Percentiles rank a stretch among this genome's conserved stretches.
phyloP scores from a whole-genome alignment of 2,888 invertebrate genomes.

The Phalangium opilio region DNA sequence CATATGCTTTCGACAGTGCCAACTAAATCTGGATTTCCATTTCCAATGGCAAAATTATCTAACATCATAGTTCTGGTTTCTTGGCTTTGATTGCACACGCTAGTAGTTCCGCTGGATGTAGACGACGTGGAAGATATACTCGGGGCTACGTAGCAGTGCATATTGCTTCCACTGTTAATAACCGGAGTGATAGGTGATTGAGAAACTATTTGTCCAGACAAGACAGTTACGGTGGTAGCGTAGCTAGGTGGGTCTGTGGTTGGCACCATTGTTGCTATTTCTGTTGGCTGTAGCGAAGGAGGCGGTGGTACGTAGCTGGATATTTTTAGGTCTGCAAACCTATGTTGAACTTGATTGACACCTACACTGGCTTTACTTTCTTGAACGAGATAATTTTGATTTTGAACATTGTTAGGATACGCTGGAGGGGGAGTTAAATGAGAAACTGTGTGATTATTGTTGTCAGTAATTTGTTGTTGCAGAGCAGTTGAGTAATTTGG shows the following conservation, averaged over 20 bases:
- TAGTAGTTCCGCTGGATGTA: not conserved
- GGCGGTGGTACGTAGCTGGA: not conserved
- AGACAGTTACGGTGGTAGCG: slow-evolving; percentile 73
- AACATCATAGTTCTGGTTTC: not conserved
- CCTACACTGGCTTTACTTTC: not conserved
- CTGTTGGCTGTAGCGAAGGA: not conserved
- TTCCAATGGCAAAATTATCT: not conserved
- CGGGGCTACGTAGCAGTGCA: not conserved
- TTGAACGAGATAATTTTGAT: not conserved
- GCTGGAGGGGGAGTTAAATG: not conserved
- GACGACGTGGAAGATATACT: too few species aligned
- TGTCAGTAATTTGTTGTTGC: not conserved
- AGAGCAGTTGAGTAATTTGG: not conserved
- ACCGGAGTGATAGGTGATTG: not conserved
- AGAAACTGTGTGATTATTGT: not conserved
- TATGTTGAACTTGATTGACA: not conserved
- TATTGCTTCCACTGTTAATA: not conserved
- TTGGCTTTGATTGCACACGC: not conserved
- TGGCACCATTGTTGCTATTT: slow-evolving; percentile 20
- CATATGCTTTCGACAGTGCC: slow-evolving; percentile 23
- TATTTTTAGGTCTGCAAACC: too few species aligned
- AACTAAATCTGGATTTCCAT: slow-evolving; percentile 18
- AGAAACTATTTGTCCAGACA: slow-evolving; percentile 40
- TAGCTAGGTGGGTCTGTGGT: slow-evolving; percentile 83
- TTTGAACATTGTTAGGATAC: not conserved